A percentile compares a stretch with the other conserved stretches of the same genome.
Evolutionary conservation across 2,888 invertebrate species (phyloP).

Genomic region (Galeopsomyia nigrocyanea): DNA sequence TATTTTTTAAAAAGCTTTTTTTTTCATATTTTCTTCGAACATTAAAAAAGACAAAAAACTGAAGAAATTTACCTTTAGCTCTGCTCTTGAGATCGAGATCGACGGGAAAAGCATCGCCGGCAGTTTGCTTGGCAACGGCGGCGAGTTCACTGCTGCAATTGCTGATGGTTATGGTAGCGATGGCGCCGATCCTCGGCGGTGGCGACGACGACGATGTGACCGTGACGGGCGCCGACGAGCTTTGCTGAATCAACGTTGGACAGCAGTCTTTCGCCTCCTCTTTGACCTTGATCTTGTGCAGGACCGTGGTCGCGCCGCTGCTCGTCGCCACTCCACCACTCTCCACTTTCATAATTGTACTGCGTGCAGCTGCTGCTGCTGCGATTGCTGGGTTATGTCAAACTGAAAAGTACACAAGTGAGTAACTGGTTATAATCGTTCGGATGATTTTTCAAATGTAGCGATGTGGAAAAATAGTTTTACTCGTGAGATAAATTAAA

Average conservation of each 20-base stretch:
- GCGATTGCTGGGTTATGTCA: not conserved
- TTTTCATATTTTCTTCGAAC: too few species aligned
- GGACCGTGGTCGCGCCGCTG: conserved; percentile 52
- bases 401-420: too few species aligned
- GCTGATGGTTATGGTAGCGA: conserved; percentile 50
- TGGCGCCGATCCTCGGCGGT: conserved; percentile 44
- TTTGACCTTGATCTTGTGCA: conserved; percentile 65
- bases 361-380: too few species aligned
- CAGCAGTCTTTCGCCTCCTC: conserved; percentile 65
- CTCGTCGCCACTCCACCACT: conserved; percentile 49
- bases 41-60: too few species aligned
- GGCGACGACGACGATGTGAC: conserved; percentile 41
- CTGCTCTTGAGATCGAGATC: conserved; percentile 63
- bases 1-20: too few species aligned
- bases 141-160: conserved; percentile 45
- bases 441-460: too few species aligned
- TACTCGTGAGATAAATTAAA: too few species aligned
- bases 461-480: too few species aligned
- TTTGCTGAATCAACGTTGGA: not conserved
- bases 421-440: too few species aligned
- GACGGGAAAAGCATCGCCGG: conserved; percentile 54
- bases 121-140: conserved; percentile 40
- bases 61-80: conserved; percentile 52
- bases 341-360: conserved; percentile 68
- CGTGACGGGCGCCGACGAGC: conserved; percentile 23